Base-by-base conservation (phyloP, 2,797 vertebrate genomes). In the Chloroceryle inda region DNA sequence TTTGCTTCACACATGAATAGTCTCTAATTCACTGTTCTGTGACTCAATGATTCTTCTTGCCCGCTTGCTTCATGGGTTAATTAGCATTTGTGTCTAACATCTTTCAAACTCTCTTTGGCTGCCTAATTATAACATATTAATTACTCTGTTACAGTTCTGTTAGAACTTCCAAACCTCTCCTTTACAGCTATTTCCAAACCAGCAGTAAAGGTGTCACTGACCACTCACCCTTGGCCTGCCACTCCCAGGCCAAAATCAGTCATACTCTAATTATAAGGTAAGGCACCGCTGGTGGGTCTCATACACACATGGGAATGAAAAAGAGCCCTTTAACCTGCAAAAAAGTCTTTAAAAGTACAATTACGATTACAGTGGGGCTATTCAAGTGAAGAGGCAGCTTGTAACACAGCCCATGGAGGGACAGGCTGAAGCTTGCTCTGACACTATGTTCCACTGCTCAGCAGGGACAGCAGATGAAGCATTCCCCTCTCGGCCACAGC, bases 221-320 rank as follows among this genome's bases (percentile, higher is more conserved):
- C 21, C 45, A 47, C n/a, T 66, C 33, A 35, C 35, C 8, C 33
- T 22, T 18, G 49, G 64, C 64, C 42, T 9, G 44, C 22, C 27
- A 15, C 3, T 21, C 27, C 23, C 68, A 47, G 29, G 20, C 13
- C 26, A 26, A 82, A 69, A 75, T 17, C 68, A 53, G 1, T 24
- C 6, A 2, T 37, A 67, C 12, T 59, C 52, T 29, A 45, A 59
- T 26, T 47, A 50, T 10, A 40, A 23, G 1, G 6, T 6, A 29
- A 81, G n/a, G 21, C 37, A 83, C 17, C 24, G 13, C 20, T 27
- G 53, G 24, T 49, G 47, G 1, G 3, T 23, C 24, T 6, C 40
- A 82, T 5, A 47, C 33, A 73, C 19, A 24, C 0, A 0, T 7
- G 47, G 66, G 27, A 75, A 74, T 3, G 33, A 85, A 40, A 16